Evolutionary conservation across 2,113 vertebrate genomes (phyloP).

Genomic region (Cyprinodon variegatus): DNA sequence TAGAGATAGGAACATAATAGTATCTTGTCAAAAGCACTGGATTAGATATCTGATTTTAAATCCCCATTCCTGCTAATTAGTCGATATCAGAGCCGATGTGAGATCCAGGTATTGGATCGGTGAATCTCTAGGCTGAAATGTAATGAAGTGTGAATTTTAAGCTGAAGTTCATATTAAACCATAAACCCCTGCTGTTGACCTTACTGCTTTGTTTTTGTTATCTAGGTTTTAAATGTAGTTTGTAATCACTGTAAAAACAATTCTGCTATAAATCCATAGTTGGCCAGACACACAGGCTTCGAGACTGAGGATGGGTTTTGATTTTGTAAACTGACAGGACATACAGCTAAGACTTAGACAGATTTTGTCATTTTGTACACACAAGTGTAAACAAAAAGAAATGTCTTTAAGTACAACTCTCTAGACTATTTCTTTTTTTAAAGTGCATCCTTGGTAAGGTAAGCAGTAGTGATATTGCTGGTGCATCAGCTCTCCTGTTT

Average conservation of each 20-base stretch:
- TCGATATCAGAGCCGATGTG: no score
- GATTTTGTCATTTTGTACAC: no score
- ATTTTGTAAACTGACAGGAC: constrained; percentile 28
- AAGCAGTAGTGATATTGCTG: not conserved
- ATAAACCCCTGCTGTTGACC: not conserved
- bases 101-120: no score
- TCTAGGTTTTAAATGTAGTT: not conserved
- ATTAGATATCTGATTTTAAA: no score
- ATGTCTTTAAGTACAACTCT: no score
- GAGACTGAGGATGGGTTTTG: not conserved
- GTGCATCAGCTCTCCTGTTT: constrained; percentile 23
- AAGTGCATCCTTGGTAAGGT: no score
- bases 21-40: no score
- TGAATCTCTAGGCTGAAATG: not conserved
- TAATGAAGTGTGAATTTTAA: not conserved
- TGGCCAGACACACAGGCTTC: constrained; percentile 21
- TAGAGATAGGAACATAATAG: no score
- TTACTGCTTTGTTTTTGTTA: not conserved
- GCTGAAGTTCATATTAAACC: not conserved
- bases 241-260: not conserved
- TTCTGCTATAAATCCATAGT: not conserved
- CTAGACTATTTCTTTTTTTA: no score
- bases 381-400: no score
- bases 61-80: no score
- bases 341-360: not conserved